Percentiles rank a stretch among this genome's conserved stretches.
Conservation (phyloP, 2,888 invertebrate genomes). For the Acanthosepion pharaonis region DNA sequence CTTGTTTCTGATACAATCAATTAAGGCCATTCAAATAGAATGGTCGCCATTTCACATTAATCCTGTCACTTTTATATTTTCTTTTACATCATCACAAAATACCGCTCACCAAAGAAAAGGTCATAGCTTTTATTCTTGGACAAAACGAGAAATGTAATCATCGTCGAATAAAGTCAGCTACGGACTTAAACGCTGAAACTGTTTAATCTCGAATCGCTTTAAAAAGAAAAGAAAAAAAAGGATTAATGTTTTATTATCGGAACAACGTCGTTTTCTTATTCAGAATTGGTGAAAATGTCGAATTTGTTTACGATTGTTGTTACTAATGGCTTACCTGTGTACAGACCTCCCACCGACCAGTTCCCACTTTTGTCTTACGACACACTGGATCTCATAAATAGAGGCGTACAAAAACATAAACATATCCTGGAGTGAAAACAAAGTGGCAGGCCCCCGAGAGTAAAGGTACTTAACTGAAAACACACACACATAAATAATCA, state of each 20-base stretch:
- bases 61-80: no score
- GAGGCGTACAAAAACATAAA: not conserved
- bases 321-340: not conserved
- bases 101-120: not conserved
- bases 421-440: not conserved
- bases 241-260: not conserved
- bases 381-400: conserved; percentile 17
- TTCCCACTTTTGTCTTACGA: not conserved
- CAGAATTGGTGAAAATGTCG: not conserved
- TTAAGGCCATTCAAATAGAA: no score
- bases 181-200: not conserved
- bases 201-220: not conserved
- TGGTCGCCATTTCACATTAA: no score
- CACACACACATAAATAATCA: not conserved
- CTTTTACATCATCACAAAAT: no score
- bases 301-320: conserved; percentile 21
- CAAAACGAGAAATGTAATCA: not conserved
- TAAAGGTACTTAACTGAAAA: conserved; percentile 9
- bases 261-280: not conserved
- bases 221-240: not conserved
- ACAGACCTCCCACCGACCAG: not conserved
- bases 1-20: no score
- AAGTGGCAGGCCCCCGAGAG: not conserved
- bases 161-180: not conserved
- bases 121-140: not conserved